A percentile compares a stretch with the other conserved stretches of the same genome.
Conservation (phyloP, 2,797 vertebrate species). For the Myoxocephalus aenaeus region DNA sequence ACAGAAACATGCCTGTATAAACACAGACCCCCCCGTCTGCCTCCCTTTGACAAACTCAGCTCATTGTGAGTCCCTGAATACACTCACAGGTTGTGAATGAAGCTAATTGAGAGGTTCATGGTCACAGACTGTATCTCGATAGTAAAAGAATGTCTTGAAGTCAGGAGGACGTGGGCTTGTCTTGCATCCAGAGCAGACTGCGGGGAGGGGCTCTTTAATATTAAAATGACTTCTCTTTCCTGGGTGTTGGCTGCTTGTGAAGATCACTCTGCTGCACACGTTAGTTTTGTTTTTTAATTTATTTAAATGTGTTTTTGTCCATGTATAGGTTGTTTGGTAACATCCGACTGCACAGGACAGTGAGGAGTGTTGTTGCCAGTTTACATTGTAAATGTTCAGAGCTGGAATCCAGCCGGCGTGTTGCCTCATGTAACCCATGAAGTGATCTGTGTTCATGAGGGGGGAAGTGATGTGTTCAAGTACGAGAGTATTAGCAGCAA, state of each 20-base stretch:
- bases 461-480: not conserved
- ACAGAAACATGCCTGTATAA: not conserved
- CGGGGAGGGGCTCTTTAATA: conserved; percentile 49
- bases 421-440: conserved; percentile 66
- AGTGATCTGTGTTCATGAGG: conserved; percentile 15
- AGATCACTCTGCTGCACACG: not conserved
- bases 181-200: conserved; percentile 39
- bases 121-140: conserved; percentile 36
- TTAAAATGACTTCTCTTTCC: conserved; percentile 38
- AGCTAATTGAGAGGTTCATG: conserved; percentile 48
- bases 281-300: not conserved
- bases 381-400: conserved; percentile 42
- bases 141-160: conserved; percentile 59
- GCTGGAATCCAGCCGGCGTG: conserved; percentile 73
- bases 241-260: conserved; percentile 59
- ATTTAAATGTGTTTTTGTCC: not conserved
- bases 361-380: conserved; percentile 18
- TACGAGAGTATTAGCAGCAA: not conserved
- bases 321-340: not conserved
- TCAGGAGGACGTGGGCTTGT: conserved; percentile 41
- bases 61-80: conserved; percentile 29
- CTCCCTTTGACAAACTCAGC: not conserved
- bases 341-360: not conserved
- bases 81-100: conserved; percentile 34
- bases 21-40: not conserved